phyloP scores from a whole-genome alignment of 2,113 vertebrate species.

The Salminus brasiliensis region DNA sequence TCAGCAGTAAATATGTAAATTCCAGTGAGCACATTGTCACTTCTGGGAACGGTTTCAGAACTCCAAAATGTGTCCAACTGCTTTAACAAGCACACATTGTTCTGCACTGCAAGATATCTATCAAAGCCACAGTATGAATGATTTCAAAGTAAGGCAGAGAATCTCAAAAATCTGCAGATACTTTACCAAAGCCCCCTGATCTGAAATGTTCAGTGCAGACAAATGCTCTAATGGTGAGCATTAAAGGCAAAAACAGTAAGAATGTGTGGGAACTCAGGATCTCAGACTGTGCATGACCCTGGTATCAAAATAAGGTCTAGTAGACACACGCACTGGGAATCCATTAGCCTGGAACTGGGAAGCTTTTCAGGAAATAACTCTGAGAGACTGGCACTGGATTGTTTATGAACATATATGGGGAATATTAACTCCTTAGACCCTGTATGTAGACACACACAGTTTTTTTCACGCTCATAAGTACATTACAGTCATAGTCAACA shows the following conservation, averaged over 20 bases:
- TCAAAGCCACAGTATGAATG: background rate
- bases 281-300: conserved; percentile 6
- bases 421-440: too few species aligned
- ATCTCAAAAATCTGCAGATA: background rate
- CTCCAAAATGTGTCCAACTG: background rate
- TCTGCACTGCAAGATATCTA: background rate
- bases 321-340: conserved; percentile 25
- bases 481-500: too few species aligned
- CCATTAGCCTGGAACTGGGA: conserved; percentile 9
- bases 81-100: conserved; percentile 14
- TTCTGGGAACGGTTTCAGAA: background rate
- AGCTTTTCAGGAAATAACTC: conserved; percentile 12
- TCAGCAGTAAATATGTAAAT: background rate
- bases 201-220: background rate
- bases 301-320: background rate
- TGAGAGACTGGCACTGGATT: background rate
- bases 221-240: background rate
- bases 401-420: background rate
- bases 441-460: too few species aligned
- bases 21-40: background rate
- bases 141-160: background rate
- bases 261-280: conserved; percentile 17
- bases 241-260: background rate
- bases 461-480: too few species aligned
- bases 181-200: background rate